Base-by-base conservation (phyloP, 92 coral and sea anemone genomes). In the Plumapathes pennacea region DNA sequence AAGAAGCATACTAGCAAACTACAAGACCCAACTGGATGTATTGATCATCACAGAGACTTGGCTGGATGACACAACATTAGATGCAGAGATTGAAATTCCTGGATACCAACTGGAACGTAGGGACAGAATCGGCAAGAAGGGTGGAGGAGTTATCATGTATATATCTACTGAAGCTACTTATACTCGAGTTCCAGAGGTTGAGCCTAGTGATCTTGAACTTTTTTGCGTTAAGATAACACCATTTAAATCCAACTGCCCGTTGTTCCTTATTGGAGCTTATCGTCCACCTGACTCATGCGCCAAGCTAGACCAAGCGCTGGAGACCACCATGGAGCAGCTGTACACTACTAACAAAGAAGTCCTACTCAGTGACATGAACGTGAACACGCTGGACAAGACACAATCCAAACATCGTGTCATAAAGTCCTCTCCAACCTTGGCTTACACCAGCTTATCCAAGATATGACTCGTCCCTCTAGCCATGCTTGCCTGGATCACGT, bases 401-500 rank as follows among this genome's bases (percentile, higher is more conserved):
- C 28, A 36, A n/a, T 36, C 31, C 21, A 57, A 36, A 2, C 44
- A 34, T 47, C 64, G 49, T 20, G 25, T 38, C 5, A 44, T 8
- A 25, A 44, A 44, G 47, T 34, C 10, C 47, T 53, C 5, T 2
- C 39, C n/a, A 53, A 31, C 23, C 60, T 31, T 17, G 60, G 41
- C 50, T 17, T 44, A 2, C 50, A 44, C 7, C 64, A 57, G 44
- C 46, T 57, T 21, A 38, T 57, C 6, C 7, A 57, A 25, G 49
- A 36, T 19, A 17, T 57, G 38, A 38, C 48, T 24, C 25, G 64
- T 3, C 64, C 64, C 3, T 1, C 64, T 4, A 57, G 48, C 7
- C 4, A 25, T 13, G 22, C 64, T 10, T 57, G 64, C 21, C n/a
- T 57, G 12, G 50, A 57, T 19, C 64, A 57, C 15, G 64, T 57